Base-by-base conservation (phyloP, 2,888 invertebrate genomes). In the Pandemis heparana region DNA sequence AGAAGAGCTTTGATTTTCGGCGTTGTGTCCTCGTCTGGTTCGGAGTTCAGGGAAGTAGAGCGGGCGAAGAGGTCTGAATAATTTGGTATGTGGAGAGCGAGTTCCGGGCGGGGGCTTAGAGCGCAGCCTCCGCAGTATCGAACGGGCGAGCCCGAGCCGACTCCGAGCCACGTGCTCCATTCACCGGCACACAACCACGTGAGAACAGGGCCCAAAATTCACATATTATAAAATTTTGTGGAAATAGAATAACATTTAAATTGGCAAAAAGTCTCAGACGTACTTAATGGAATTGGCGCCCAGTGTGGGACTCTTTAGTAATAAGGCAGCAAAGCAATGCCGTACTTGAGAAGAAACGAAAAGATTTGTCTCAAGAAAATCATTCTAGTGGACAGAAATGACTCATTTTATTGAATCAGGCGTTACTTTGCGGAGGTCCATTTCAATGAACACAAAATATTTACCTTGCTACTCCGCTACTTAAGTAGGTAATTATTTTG, bases 51-150 rank as follows among this genome's bases (percentile, higher is more conserved):
- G 63, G 75, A 68, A 82, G 77, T 69, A 77, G 71, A 75, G 79
- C 80, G 75, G 79, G 74, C 77, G 78, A 77, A 85, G 84, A 82
- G 87, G 81, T 87, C 90, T 85, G 75, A 78, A 76, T 83, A 80
- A 71, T 79, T 76, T 86, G 87, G 90, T 75, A 79, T 68, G 68
- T 75, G 81, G 78, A 77, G 79, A 79, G 78, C 71, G 81, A 77
- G 82, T 79, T 80, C 83, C 83, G 82, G 83, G 83, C 79, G 74
- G 75, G 78, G 76, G 81, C 81, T 78, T 80, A 85, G 74, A 78
- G 85, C 85, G 85, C 85, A 86, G 85, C 85, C 85, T 86, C 85
- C 85, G 84, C 80, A 77, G 77, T 86, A 86, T 86, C 83, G 85
- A 86, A 80, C 85, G 85, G 77, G 83, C 84, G 82, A 83, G 80